Evolutionary conservation across 2,888 invertebrate genomes (phyloP).

Genomic region (Apoda limacodes): DNA sequence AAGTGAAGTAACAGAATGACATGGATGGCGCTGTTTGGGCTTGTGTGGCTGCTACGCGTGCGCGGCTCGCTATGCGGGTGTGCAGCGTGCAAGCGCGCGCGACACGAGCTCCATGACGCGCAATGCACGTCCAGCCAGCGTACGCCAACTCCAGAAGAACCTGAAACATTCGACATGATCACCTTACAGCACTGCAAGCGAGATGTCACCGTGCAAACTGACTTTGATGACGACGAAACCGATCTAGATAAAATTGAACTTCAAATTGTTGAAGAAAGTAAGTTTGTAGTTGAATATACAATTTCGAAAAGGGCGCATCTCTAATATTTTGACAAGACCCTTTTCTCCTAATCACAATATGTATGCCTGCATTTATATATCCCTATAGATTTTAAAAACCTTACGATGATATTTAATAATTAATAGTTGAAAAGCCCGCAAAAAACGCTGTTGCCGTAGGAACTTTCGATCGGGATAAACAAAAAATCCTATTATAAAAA

Average conservation of each 20-base stretch:
- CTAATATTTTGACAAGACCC: too few species aligned
- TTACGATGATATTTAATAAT: too few species aligned
- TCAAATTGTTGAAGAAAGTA: slow-evolving; percentile 58
- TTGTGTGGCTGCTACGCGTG: slow-evolving; percentile 86
- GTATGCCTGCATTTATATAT: too few species aligned
- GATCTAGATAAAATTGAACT: slow-evolving; percentile 60
- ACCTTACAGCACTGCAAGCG: slow-evolving; percentile 57
- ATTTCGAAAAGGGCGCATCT: too few species aligned
- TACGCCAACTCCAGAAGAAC: slow-evolving; percentile 37
- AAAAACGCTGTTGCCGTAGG: too few species aligned
- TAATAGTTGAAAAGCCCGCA: too few species aligned
- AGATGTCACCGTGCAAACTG: slow-evolving; percentile 64
- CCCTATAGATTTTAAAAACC: too few species aligned
- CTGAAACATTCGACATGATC: slow-evolving; percentile 56
- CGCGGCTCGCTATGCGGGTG: slow-evolving; percentile 83
- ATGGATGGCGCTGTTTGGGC: slow-evolving; percentile 88
- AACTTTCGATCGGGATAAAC: too few species aligned
- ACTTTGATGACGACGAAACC: slow-evolving; percentile 57
- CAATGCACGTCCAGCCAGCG: slow-evolving; percentile 31
- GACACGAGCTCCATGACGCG: slow-evolving; percentile 38
- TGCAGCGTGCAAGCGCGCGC: slow-evolving; percentile 74
- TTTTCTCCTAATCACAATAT: too few species aligned
- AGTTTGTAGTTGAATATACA: too few species aligned
- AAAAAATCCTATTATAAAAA: too few species aligned
- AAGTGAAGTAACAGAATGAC: slow-evolving; percentile 60